phyloP scores from a whole-genome alignment of 2,113 vertebrate species.

The Physeter macrocephalus region DNA sequence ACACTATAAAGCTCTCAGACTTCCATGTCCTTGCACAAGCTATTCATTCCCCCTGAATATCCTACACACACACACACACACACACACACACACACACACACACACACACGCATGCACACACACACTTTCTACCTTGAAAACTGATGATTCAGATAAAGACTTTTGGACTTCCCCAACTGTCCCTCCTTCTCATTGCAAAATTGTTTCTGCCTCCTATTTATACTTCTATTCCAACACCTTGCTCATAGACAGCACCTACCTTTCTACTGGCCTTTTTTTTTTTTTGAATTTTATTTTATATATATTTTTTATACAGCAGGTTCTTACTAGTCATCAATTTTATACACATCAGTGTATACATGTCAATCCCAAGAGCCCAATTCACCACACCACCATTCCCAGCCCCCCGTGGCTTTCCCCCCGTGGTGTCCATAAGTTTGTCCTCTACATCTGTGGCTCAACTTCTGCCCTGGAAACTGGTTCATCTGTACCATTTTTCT shows the following conservation, averaged over 20 bases:
- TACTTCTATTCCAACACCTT: background rate
- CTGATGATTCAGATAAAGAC: background rate
- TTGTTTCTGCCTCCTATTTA: background rate
- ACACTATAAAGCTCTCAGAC: background rate
- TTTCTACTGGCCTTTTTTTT: background rate
- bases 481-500: no score
- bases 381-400: no score
- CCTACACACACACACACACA: background rate
- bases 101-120: background rate
- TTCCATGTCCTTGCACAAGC: background rate
- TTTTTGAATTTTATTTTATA: no score
- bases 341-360: no score
- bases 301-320: no score
- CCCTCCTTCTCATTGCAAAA: background rate
- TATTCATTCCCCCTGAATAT: background rate
- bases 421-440: no score
- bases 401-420: accelerated
- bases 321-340: no score
- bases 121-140: background rate
- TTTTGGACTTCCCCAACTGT: background rate
- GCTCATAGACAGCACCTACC: background rate
- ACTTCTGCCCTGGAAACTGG: no score
- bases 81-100: background rate
- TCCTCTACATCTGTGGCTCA: no score
- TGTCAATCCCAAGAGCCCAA: no score